Evolutionary conservation across 2,888 invertebrate genomes (phyloP), one percentile per base, ranked within the genome.

Genomic region (Mesoligia furuncula): DNA sequence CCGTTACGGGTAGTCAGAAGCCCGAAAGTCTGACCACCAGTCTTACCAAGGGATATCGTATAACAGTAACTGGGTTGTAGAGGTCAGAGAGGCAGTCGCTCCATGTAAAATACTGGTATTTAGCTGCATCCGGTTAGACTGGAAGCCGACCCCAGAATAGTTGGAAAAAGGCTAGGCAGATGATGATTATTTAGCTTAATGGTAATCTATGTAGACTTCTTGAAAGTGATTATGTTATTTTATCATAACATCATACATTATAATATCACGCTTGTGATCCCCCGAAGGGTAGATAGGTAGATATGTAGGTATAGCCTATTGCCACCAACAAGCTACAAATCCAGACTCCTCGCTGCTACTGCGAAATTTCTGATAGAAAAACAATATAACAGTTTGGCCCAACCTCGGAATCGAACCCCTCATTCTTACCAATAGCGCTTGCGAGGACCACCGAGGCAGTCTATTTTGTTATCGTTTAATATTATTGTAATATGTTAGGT

Each of bases 101-200:
- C n/a, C n/a, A n/a, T n/a, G n/a, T n/a, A n/a, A n/a, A n/a, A n/a
- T n/a, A n/a, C n/a, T n/a, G n/a, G n/a, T n/a, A n/a, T n/a, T n/a
- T n/a, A n/a, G n/a, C n/a, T n/a, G n/a, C n/a, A n/a, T n/a, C n/a
- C n/a, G n/a, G n/a, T n/a, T n/a, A n/a, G n/a, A n/a, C n/a, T n/a
- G n/a, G n/a, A n/a, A n/a, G n/a, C n/a, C n/a, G n/a, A n/a, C n/a
- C n/a, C n/a, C n/a, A n/a, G n/a, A n/a, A n/a, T n/a, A n/a, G n/a
- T n/a, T n/a, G n/a, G n/a, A n/a, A n/a, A n/a, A n/a, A n/a, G n/a
- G n/a, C n/a, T n/a, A n/a, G n/a, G n/a, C n/a, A n/a, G n/a, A n/a
- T n/a, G n/a, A n/a, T n/a, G n/a, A n/a, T n/a, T n/a, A n/a, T n/a
- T 70, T 69, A 27, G 2, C 13, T 15, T 75, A 64, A 68, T 75